A percentile compares a stretch with the other conserved stretches of the same genome.
These are phyloP conservation scores for Odontamblyopus lacepedii DNA, from an alignment of 2,797 vertebrate genomes.

Conservation along the genomic window DNA sequence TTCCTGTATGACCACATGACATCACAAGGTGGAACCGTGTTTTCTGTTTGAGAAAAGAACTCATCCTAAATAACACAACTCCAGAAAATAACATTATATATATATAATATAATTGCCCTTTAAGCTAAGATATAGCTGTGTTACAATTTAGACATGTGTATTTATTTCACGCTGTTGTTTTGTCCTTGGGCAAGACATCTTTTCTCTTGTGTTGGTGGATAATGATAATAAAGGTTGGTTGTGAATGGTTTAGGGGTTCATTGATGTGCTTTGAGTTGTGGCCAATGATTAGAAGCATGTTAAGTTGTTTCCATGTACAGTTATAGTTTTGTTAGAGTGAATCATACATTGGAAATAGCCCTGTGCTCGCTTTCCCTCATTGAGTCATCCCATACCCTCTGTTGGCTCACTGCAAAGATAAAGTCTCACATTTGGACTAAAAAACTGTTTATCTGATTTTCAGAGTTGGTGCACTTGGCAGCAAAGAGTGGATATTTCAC, in stretches of 20 bases:
- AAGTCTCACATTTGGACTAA: conserved; percentile 23
- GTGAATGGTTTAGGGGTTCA: not conserved
- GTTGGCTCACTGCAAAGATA: conserved; percentile 10
- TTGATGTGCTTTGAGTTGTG: not conserved
- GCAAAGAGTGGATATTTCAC: conserved; percentile 23
- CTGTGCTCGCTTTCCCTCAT: not conserved
- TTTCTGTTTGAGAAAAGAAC: too few species aligned
- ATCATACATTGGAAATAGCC: not conserved
- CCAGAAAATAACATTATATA: too few species aligned
- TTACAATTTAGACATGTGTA: too few species aligned
- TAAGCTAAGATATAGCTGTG: too few species aligned
- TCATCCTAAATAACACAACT: too few species aligned
- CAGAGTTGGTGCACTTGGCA: conserved; percentile 26
- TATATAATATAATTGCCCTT: too few species aligned
- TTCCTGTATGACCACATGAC: too few species aligned
- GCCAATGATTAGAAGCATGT: not conserved
- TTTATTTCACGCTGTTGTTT: too few species aligned
- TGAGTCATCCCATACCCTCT: conserved; percentile 3
- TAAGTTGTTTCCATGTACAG: not conserved
- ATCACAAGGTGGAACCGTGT: too few species aligned
- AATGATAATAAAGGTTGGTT: not conserved
- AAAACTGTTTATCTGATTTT: conserved; percentile 39
- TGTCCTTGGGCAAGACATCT: too few species aligned
- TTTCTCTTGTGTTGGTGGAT: too few species aligned
- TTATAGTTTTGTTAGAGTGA: not conserved